phyloP scores from a whole-genome alignment of 92 coral and sea anemone genomes.

The Porites evermanni region DNA sequence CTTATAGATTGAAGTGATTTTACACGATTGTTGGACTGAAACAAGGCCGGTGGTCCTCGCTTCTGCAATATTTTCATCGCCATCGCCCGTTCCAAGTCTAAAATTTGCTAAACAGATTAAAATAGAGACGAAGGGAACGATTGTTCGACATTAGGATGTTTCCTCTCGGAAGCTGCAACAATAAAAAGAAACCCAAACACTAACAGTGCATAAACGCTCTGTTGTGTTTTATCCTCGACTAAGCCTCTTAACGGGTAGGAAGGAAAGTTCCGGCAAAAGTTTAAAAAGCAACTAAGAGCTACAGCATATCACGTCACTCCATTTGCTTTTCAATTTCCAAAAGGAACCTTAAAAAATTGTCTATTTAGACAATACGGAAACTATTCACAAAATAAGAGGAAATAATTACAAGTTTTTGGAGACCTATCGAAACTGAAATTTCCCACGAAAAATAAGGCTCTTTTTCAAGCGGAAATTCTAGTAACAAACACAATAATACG shows the following conservation, averaged over 20 bases:
- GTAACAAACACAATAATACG: neutral
- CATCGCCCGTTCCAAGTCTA: neutral
- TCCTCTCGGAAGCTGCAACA: too few species aligned
- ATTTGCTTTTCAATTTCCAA: constrained; percentile 9
- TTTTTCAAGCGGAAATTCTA: constrained; percentile 25
- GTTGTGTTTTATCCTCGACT: too few species aligned
- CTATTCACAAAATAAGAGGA: neutral
- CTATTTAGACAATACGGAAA: neutral
- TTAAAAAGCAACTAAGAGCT: neutral
- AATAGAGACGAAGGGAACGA: neutral
- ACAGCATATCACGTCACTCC: neutral
- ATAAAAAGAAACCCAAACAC: too few species aligned
- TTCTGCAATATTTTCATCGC: constrained; percentile 20
- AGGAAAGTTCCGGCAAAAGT: neutral
- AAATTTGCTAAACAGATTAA: neutral
- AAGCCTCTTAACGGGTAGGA: too few species aligned
- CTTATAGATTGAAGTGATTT: constrained; percentile 1
- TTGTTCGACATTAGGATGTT: too few species aligned
- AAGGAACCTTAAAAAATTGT: neutral
- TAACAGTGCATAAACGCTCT: too few species aligned
- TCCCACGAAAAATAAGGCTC: constrained; percentile 6
- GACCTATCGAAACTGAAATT: constrained; percentile 14
- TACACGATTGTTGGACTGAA: neutral
- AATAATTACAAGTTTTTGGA: too few species aligned
- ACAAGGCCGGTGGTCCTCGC: constrained; percentile 31